Conservation (phyloP, 2,113 vertebrate genomes). For the Dicentrarchus labrax region DNA sequence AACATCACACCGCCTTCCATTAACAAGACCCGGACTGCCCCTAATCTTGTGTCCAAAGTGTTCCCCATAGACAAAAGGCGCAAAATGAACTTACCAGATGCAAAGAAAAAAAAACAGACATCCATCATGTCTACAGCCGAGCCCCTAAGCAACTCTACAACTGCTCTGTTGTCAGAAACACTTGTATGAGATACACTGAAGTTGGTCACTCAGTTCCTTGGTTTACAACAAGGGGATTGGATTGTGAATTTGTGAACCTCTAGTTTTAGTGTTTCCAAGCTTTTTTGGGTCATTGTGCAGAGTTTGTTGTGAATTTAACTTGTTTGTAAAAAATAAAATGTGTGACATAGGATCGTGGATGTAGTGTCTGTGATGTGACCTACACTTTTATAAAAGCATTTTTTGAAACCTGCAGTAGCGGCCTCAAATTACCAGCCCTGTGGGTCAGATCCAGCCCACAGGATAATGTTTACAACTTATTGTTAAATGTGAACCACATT, state of each 20-base stretch:
- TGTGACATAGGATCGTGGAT: background rate
- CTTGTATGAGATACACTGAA: background rate
- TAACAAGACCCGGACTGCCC: conserved; percentile 32
- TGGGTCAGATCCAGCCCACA: background rate
- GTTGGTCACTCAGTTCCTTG: background rate
- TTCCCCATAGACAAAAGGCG: background rate
- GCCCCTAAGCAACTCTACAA: background rate
- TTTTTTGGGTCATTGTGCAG: background rate
- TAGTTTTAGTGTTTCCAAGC: background rate
- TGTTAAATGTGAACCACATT: background rate
- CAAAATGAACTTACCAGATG: conserved; percentile 12
- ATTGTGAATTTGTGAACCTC: background rate
- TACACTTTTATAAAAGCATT: background rate
- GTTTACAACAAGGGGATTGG: background rate
- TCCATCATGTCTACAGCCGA: background rate
- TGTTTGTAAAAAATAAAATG: conserved; percentile 1
- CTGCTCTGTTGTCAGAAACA: background rate
- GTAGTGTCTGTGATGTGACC: background rate
- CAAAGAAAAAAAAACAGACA: conserved; percentile 15
- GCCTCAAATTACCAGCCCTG: background rate
- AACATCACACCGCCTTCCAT: background rate
- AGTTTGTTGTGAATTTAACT: no score
- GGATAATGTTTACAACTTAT: background rate
- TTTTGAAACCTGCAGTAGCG: background rate
- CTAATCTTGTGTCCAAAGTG: conserved; percentile 5